Evolutionary conservation across 2,888 invertebrate species (phyloP).

Genomic region (Shargacucullia verbasci): DNA sequence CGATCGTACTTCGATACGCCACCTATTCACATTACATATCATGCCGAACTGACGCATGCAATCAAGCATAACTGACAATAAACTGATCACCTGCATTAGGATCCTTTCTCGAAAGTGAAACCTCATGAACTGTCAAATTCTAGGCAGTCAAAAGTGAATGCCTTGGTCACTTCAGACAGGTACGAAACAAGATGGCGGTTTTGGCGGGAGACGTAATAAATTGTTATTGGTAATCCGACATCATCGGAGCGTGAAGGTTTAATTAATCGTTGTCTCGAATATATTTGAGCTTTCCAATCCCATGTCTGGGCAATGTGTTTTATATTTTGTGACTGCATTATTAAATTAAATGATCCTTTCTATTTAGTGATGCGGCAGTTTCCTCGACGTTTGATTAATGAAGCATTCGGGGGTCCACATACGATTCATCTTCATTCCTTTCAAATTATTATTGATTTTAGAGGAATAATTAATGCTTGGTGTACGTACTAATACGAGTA

Average conservation of each 20-base stretch:
- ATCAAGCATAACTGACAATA: constrained; percentile 40
- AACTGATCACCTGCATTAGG: constrained; percentile 39
- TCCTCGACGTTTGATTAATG: constrained; percentile 33
- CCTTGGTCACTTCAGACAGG: constrained; percentile 37
- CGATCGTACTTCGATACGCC: constrained; percentile 13
- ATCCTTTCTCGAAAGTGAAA: constrained; percentile 54
- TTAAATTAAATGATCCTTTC: constrained; percentile 44
- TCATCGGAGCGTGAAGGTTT: constrained; percentile 48
- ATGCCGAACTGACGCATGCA: constrained; percentile 43
- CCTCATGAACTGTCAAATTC: constrained; percentile 50
- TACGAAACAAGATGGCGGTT: constrained; percentile 53
- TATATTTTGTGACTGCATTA: constrained; percentile 34
- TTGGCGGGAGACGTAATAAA: constrained; percentile 48
- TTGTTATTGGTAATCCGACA: constrained; percentile 53
- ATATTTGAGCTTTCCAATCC: constrained; percentile 52
- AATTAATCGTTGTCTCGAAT: constrained; percentile 54
- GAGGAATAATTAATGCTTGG: too few species aligned
- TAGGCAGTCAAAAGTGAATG: constrained; percentile 56
- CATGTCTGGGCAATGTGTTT: constrained; percentile 28
- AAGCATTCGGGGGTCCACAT: too few species aligned
- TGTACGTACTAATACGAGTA: too few species aligned
- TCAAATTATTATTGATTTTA: too few species aligned
- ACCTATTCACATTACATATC: constrained; percentile 32
- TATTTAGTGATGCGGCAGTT: constrained; percentile 25
- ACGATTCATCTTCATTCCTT: too few species aligned